Conservation (phyloP, 2,888 invertebrate species). For the Hydrotaea diabolus region DNA sequence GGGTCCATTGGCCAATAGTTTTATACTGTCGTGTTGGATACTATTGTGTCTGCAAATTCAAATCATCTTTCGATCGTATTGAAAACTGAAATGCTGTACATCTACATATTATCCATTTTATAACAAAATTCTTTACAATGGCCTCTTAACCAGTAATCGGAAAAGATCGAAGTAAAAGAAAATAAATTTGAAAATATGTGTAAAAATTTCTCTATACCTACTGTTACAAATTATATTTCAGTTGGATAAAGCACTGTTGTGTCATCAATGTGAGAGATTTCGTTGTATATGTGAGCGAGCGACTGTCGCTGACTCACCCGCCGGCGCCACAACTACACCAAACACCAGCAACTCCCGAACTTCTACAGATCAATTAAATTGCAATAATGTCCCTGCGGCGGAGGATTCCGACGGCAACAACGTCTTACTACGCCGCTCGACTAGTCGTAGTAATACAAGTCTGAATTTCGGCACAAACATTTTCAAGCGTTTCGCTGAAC, state of each 20-base stretch:
- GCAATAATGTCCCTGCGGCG: conserved; percentile 35
- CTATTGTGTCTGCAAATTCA: neutral
- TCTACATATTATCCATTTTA: neutral
- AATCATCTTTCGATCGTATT: neutral
- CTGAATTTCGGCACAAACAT: conserved; percentile 78
- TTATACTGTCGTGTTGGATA: neutral
- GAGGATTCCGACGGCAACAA: conserved; percentile 58
- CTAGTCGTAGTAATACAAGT: conserved; percentile 73
- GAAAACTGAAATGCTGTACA: neutral
- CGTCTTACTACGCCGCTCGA: conserved; percentile 62
- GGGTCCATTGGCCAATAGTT: no score
- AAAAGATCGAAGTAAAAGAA: conserved; percentile 20
- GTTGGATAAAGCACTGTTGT: conserved; percentile 81
- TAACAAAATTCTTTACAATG: conserved; percentile 7
- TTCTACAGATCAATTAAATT: conserved; percentile 32
- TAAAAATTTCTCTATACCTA: conserved; percentile 36
- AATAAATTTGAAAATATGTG: conserved; percentile 16
- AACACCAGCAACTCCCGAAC: conserved; percentile 18
- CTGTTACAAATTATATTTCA: conserved; percentile 75
- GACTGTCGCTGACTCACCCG: conserved; percentile 18
- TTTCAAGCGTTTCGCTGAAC: conserved; percentile 80
- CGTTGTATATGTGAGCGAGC: conserved; percentile 79
- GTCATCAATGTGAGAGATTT: conserved; percentile 80
- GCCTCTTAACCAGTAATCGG: conserved; percentile 26
- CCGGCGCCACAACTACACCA: conserved; percentile 53